Base-by-base conservation (phyloP, 2,113 vertebrate genomes). In the Grallaria varia region DNA sequence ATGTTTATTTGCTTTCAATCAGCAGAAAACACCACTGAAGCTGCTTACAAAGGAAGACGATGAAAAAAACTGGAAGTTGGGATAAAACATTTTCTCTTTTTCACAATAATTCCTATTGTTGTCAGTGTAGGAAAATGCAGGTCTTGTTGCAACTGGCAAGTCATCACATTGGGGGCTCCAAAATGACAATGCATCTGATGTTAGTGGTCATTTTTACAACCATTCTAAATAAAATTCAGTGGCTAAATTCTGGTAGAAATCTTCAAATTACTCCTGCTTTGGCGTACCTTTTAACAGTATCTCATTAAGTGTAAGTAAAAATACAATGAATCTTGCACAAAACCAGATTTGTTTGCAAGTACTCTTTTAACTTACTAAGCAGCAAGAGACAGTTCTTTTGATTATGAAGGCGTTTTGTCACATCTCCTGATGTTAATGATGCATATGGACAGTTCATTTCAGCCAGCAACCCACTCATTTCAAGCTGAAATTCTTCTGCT, bases 401-500 rank as follows among this genome's bases (percentile, higher is more conserved):
- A 88, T 98, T 98, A 52, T 98, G 98, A 77, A 99, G 98, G 94
- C 99, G 99, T 96, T 98, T 98, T 93, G 98, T 99, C 96, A 99
- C 98, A 74, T 99, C 98, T 96, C 99, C 99, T 27, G 98, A 98
- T 63, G 98, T 99, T 94, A 99, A 97, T 73, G 98, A 98, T 5
- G 97, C 56, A 96, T 99, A 99, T 0, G 99, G 99, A 95, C 99
- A 99, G 91, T 98, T 98, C 95, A 99, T 98, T 98, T 99, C 99
- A 49, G 98, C 98, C 71, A 99, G 97, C 23, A 99, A 97, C 19
- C 99, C 99, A 63, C 99, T 99, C 98, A 99, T 98, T 98, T 99
- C 99, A 47, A 99, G 98, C 63, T 99, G 99, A 96, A 99, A 99
- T 81, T 98, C 97, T 93, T 99, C 99, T 10, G 99, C 99, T 97